Conservation (phyloP, 1,140 invertebrate genomes). For the Hylyphantes graminicola region DNA sequence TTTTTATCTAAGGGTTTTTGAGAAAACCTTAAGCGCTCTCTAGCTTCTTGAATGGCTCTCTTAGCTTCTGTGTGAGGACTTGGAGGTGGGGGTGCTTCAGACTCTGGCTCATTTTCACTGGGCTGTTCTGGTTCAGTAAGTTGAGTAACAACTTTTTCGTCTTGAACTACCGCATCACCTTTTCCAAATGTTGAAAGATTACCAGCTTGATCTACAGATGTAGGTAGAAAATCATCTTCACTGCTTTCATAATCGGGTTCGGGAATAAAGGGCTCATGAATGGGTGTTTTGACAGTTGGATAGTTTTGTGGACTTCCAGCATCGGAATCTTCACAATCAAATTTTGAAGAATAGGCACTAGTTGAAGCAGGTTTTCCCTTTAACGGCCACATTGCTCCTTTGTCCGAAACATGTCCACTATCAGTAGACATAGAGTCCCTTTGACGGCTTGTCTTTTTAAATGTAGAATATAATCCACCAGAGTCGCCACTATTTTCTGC, state of each 20-base stretch:
- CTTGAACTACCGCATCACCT: conserved; percentile 31
- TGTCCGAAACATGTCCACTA: conserved; percentile 55
- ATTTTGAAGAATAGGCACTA: conserved; percentile 58
- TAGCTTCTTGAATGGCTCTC: conserved; percentile 60
- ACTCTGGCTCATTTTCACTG: neutral
- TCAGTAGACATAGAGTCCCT: conserved; percentile 60
- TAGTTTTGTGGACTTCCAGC: conserved; percentile 55
- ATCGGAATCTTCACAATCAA: conserved; percentile 58
- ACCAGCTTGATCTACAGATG: conserved; percentile 46
- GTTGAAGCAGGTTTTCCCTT: conserved; percentile 46
- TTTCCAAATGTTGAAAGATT: conserved; percentile 59
- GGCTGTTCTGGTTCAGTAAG: neutral
- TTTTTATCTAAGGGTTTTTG: conserved; percentile 56
- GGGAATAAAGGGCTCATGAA: conserved; percentile 78
- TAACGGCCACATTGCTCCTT: conserved; percentile 39
- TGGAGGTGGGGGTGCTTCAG: conserved; percentile 16
- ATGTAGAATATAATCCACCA: conserved; percentile 55
- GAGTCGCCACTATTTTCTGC: conserved; percentile 62
- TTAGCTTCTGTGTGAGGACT: conserved; percentile 62
- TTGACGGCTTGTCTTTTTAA: conserved; percentile 53
- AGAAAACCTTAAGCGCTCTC: conserved; percentile 51
- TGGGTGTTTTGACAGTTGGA: conserved; percentile 38
- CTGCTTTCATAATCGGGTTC: conserved; percentile 83
- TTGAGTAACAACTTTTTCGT: conserved; percentile 25
- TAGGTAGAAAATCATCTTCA: conserved; percentile 63